These are phyloP conservation scores for Gadus macrocephalus DNA, from an alignment of 2,113 vertebrate species.

Conservation along the genomic window DNA sequence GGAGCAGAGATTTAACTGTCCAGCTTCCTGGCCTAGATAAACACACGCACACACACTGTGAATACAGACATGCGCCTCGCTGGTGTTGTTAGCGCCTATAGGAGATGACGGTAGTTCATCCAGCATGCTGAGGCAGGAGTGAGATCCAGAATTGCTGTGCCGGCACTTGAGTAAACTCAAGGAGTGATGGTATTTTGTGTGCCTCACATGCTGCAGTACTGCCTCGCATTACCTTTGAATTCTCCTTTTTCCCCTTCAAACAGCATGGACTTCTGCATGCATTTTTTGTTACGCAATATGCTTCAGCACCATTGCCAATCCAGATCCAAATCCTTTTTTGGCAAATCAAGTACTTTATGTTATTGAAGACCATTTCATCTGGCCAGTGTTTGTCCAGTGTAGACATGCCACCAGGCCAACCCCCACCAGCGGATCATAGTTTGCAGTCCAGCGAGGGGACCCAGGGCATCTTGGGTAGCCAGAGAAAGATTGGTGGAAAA, in stretches of 20 bases:
- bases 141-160: too few relatives aligned
- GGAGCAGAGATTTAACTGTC: slow-evolving; percentile 56
- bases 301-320: too few relatives aligned
- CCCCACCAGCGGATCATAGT: slow-evolving; percentile 20
- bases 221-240: too few relatives aligned
- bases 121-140: slow-evolving; percentile 37
- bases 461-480: slow-evolving; percentile 70
- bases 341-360: too few relatives aligned
- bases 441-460: slow-evolving; percentile 49
- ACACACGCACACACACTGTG: slow-evolving; percentile 33
- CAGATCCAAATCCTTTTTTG: too few relatives aligned
- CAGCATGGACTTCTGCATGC: too few relatives aligned
- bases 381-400: background rate
- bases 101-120: slow-evolving; percentile 49
- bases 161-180: too few relatives aligned
- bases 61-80: slow-evolving; percentile 10
- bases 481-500: slow-evolving; percentile 69
- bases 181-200: too few relatives aligned
- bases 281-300: too few relatives aligned
- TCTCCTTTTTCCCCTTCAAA: too few relatives aligned
- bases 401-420: slow-evolving; percentile 3
- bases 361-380: background rate
- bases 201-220: too few relatives aligned
- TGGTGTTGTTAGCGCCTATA: slow-evolving; percentile 38
- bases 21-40: slow-evolving; percentile 49